Evolutionary conservation across 2,113 vertebrate species (phyloP), one percentile per base, ranked within the genome.

Genomic region (Microtus pennsylvanicus): DNA sequence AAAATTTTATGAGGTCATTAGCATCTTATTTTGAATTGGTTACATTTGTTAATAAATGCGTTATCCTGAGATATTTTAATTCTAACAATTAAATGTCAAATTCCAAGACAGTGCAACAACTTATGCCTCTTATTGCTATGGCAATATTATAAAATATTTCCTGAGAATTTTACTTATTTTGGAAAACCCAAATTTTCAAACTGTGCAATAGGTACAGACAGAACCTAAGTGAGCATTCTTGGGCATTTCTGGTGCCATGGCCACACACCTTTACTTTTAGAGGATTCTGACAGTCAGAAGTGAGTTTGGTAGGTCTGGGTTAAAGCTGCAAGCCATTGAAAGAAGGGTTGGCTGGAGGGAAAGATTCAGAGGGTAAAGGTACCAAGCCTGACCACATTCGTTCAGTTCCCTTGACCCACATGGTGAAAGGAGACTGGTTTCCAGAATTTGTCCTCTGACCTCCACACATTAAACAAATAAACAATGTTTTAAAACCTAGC

Each of bases 141-240:
- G 33, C 30, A 87, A 10, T 83, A 83, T 61, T 89, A 74, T 4
- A 94, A 45, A 91, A 63, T 94, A 16, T 90, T 93, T 90, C 28
- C 26, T 93, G 63, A 3, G 63, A 94, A 87, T 93, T 96, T 88
- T 90, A 94, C 30, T 89, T 81, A 94, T 94, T n/a, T 72, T 61
- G 69, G 61, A 93, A 94, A 94, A 14, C 80, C 3, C 26, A 42
- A 26, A 90, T 93, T 83, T 87, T 76, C 50, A 93, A 97, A 88
- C 61, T 74, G 69, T 76, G 5, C 2, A 76, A 28, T 87, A 30
- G 24, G 4, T 94, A 69, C 61, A 80, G 70, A 96, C 95, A 77
- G 28, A 33, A 92, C 21, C 69, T 76, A 82, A 87, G 19, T 89
- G 35, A n/a, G 24, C 26, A 67, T 92, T 91, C 1, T 33, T 89